Evolutionary conservation across 2,888 invertebrate species (phyloP), one percentile per base, ranked within the genome.

Genomic region (Emmelina monodactyla): DNA sequence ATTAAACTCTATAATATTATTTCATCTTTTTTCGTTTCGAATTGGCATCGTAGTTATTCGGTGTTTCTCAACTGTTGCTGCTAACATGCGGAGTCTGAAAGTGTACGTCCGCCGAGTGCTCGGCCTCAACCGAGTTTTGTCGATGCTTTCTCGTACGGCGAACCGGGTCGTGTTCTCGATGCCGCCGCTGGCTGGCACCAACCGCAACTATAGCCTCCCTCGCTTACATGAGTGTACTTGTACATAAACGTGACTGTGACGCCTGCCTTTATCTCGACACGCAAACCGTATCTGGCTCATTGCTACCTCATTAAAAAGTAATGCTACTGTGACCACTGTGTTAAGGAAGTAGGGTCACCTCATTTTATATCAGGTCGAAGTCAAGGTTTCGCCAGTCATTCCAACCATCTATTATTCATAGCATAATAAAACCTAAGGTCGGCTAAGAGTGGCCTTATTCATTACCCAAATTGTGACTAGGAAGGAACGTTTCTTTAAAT

Each of bases 81-180:
- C 54, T 54, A 55, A 60, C 62, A 60, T 63, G 62, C 60, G 58
- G 66, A 65, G 62, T 62, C 66, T 62, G 67, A 66, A 66, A 66
- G 63, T 66, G 60, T 68, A 58, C 70, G 70, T 72, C 69, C 67
- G 70, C 64, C 62, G 59, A 51, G 61, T 51, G 44, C 45, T 44
- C 65, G 79, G 75, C 79, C 79, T 79, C 79, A 78, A 78, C 79
- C 79, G 79, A 69, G 75, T 75, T 79, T 75, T 69, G 72, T 68
- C 71, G 76, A 72, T 79, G 79, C 79, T 79, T 79, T 79, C 79
- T 78, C 79, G 73, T 60, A 67, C 67, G 70, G 60, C 65, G 66
- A 78, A 78, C 69, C 78, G 65, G 78, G 79, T 79, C 79, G 78
- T 69, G 78, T 64, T 70, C 78, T 75, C 76, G 72, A 71, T 76